phyloP scores from a whole-genome alignment of 1,140 invertebrate genomes.

The Chionoecetes opilio region DNA sequence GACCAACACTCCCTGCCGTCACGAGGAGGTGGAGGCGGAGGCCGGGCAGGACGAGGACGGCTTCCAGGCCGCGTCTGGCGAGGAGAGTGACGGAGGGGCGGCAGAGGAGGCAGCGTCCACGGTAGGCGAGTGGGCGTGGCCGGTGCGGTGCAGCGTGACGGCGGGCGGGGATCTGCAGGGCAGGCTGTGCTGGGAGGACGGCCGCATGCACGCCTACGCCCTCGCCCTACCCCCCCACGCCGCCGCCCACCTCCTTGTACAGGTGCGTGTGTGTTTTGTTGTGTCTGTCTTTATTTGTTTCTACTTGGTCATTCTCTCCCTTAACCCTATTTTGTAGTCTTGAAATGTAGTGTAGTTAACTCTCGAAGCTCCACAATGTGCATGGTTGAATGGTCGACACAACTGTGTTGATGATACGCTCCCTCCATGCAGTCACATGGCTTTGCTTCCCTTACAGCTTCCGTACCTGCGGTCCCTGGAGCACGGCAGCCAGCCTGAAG shows the following conservation, averaged over 20 bases:
- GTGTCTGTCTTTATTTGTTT: neutral
- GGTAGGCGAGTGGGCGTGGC: neutral
- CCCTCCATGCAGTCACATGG: no score
- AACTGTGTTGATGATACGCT: no score
- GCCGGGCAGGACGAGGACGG: neutral
- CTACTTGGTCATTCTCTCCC: neutral
- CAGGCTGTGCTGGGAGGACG: neutral
- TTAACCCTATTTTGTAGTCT: neutral
- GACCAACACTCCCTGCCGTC: neutral
- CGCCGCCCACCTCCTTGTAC: neutral
- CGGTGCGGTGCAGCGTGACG: neutral
- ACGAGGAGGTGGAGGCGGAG: neutral
- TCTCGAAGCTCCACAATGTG: neutral
- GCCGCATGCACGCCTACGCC: neutral
- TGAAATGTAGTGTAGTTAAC: neutral
- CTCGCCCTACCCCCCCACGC: neutral
- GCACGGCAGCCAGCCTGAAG: constrained; percentile 39
- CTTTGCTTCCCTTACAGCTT: constrained; percentile 17
- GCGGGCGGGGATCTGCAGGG: neutral
- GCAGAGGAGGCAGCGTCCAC: neutral
- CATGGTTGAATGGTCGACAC: neutral
- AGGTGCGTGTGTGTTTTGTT: neutral
- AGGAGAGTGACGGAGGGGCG: neutral
- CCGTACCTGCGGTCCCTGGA: constrained; percentile 49
- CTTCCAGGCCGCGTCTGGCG: neutral